Percentiles rank a stretch among this genome's conserved stretches.
phyloP scores from a whole-genome alignment of 2,113 vertebrate genomes.

The Galemys pyrenaicus region DNA sequence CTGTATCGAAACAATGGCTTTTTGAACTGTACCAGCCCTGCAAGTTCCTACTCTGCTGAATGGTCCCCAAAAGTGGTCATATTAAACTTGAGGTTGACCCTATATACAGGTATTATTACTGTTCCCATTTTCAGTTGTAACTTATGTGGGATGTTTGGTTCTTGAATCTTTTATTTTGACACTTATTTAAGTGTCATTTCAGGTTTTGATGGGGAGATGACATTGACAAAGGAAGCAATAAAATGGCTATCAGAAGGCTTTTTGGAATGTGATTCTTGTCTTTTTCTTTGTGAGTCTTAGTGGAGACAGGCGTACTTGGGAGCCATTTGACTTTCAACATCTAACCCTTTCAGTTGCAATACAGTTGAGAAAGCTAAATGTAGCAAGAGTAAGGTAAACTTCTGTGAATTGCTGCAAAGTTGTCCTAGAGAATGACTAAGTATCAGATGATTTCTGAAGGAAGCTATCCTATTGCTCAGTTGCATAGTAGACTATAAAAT shows the following conservation, averaged over 20 bases:
- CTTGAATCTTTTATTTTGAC: not conserved
- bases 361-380: slow-evolving; percentile 39
- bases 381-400: not conserved
- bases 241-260: not conserved
- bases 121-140: not conserved
- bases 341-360: not conserved
- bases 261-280: not conserved
- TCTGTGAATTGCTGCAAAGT: not conserved
- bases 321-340: slow-evolving; percentile 54
- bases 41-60: not conserved
- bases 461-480: not conserved
- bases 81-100: not conserved
- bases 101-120: not conserved
- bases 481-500: not conserved
- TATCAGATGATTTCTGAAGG: not conserved
- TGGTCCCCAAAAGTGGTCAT: not conserved
- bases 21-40: not conserved
- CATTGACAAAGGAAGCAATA: not conserved
- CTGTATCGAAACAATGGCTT: not conserved
- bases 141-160: not conserved
- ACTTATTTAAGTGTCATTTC: not conserved
- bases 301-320: not conserved
- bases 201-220: not conserved
- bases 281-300: not conserved
- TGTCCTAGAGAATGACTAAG: slow-evolving; percentile 12